phyloP scores from a whole-genome alignment of 2,888 invertebrate genomes.

The Yponomeuta cagnagella region DNA sequence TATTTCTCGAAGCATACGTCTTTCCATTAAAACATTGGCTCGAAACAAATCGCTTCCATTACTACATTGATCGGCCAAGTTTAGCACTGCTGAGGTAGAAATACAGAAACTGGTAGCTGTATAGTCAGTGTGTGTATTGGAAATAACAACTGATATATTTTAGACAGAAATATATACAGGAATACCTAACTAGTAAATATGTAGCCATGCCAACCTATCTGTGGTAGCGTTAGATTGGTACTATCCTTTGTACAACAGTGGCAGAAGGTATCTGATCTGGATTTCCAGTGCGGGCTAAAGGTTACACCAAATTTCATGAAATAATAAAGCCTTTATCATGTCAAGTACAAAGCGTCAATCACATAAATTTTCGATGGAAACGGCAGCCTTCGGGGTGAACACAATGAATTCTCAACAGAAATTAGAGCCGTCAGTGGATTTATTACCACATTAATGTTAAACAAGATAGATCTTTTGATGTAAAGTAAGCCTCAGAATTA shows the following conservation, averaged over 20 bases:
- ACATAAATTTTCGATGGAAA: neutral
- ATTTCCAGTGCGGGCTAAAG: neutral
- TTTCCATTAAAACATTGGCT: neutral
- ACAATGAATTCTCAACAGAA: constrained; percentile 1
- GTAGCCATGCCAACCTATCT: too few relatives aligned
- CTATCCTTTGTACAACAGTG: too few relatives aligned
- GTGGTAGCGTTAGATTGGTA: too few relatives aligned
- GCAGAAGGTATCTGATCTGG: too few relatives aligned
- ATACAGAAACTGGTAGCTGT: neutral
- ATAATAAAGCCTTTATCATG: constrained; percentile 10
- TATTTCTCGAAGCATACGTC: neutral
- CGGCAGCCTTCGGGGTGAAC: neutral
- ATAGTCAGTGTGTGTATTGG: too few relatives aligned
- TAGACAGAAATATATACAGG: too few relatives aligned
- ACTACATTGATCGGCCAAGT: constrained; percentile 1
- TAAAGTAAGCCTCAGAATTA: neutral
- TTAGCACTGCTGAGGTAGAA: neutral
- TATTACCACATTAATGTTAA: neutral
- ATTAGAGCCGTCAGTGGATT: neutral
- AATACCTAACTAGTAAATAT: too few relatives aligned
- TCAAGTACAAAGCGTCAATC: constrained; percentile 3
- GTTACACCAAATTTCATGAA: neutral
- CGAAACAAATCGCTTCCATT: neutral
- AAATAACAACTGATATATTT: too few relatives aligned
- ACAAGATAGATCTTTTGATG: neutral